phyloP scores from a whole-genome alignment of 2,797 vertebrate genomes.

The Peromyscus attwateri region DNA sequence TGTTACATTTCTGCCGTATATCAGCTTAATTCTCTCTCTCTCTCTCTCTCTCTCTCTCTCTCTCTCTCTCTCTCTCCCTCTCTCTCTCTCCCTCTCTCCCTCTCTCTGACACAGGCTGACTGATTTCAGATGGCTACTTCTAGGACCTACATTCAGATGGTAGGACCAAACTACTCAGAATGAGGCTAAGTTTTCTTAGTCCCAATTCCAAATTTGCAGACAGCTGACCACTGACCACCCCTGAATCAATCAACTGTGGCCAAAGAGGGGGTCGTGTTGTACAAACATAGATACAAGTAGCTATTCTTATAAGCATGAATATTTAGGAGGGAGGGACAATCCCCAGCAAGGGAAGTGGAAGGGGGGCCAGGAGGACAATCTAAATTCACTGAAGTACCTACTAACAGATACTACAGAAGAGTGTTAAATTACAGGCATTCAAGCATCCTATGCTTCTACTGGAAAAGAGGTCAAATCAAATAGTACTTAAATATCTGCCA shows the following conservation, averaged over 20 bases:
- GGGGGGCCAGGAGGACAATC: neutral
- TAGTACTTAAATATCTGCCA: constrained; percentile 4
- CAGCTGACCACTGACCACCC: neutral
- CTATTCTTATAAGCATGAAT: neutral
- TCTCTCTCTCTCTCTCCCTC: neutral
- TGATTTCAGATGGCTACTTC: neutral
- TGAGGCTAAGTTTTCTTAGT: constrained; percentile 31
- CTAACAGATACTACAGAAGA: constrained; percentile 9
- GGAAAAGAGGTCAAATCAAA: constrained; percentile 25
- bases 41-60: neutral
- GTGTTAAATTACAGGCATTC: neutral
- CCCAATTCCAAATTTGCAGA: constrained; percentile 38
- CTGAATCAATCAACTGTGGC: constrained; percentile 13
- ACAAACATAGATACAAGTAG: neutral
- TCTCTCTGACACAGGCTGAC: neutral
- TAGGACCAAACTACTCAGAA: constrained; percentile 17
- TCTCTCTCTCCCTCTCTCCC: neutral
- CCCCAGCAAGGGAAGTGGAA: neutral
- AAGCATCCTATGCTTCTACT: neutral
- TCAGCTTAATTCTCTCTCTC: neutral
- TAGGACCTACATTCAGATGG: neutral
- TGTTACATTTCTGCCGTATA: neutral
- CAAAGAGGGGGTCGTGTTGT: neutral
- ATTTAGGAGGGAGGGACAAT: neutral
- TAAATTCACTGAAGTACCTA: constrained; percentile 23